Evolutionary conservation across 2,797 vertebrate species (phyloP).

Genomic region (Lophura swinhoii): DNA sequence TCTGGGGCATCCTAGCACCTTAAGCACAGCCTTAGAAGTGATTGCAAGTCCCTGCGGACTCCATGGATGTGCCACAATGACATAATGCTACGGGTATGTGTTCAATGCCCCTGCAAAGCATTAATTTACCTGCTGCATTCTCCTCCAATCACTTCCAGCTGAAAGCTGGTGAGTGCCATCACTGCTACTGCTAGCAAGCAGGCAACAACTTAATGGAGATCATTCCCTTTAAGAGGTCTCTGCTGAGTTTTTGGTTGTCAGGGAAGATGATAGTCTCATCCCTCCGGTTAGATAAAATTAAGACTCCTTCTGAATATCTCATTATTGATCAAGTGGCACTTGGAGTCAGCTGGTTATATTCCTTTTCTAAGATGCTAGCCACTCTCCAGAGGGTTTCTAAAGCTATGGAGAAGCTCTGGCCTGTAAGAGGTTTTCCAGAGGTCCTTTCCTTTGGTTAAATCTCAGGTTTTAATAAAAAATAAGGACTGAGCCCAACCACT

Average conservation of each 20-base stretch:
- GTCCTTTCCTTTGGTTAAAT: neutral
- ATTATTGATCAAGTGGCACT: conserved; percentile 76
- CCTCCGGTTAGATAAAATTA: conserved; percentile 71
- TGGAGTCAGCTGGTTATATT: conserved; percentile 66
- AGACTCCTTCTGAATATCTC: conserved; percentile 75
- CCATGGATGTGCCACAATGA: neutral
- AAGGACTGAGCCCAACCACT: rapidly evolving
- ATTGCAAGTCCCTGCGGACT: neutral
- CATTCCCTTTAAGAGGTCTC: conserved; percentile 73
- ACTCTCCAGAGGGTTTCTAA: conserved; percentile 26
- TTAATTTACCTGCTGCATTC: conserved; percentile 50
- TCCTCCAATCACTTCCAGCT: conserved; percentile 33
- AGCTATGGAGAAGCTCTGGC: neutral
- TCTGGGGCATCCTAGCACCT: neutral
- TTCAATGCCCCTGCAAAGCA: neutral
- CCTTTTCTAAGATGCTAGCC: conserved; percentile 60
- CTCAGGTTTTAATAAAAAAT: neutral
- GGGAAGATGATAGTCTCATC: conserved; percentile 72
- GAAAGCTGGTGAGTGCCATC: conserved; percentile 64
- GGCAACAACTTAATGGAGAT: conserved; percentile 73
- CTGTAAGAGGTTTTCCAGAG: neutral
- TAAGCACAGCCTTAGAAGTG: neutral
- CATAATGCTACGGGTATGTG: neutral
- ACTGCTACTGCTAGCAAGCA: conserved; percentile 52
- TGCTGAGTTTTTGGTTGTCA: conserved; percentile 74